Evolutionary conservation across 2,888 invertebrate species (phyloP).

Genomic region (Microplitis manilae): DNA sequence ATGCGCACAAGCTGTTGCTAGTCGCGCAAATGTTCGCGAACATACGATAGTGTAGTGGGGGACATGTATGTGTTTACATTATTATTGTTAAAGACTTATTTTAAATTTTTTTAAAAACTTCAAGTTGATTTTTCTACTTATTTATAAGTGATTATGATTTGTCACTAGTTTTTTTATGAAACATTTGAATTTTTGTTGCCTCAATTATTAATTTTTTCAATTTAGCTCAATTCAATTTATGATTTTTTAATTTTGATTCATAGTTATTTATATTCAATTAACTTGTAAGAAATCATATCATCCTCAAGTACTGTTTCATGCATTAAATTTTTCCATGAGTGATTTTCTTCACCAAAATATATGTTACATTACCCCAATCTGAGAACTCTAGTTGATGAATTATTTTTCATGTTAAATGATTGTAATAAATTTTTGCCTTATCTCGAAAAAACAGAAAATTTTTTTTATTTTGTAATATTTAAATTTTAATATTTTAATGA

Average conservation of each 20-base stretch:
- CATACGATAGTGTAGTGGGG: conserved; percentile 39
- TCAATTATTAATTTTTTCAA: no score
- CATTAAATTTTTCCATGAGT: no score
- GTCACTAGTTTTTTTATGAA: not conserved
- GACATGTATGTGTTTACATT: conserved; percentile 25
- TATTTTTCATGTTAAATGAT: no score
- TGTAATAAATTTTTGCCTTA: not conserved
- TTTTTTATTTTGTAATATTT: conserved; percentile 2
- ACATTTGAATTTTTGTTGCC: no score
- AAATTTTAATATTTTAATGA: not conserved
- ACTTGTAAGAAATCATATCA: no score
- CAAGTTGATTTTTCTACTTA: not conserved
- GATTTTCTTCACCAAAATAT: no score
- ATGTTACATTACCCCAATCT: no score
- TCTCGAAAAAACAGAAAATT: conserved; percentile 15
- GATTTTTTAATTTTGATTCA: no score
- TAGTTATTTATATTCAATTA: no score
- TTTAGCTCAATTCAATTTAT: no score
- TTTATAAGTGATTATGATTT: not conserved
- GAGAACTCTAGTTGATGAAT: no score
- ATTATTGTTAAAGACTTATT: not conserved
- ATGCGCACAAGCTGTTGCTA: conserved; percentile 50
- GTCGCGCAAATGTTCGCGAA: conserved; percentile 37
- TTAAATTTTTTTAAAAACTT: not conserved
- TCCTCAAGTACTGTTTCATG: no score